These are phyloP conservation scores for Digitonthophagus gazella DNA, from an alignment of 2,888 invertebrate genomes.

Conservation along the genomic window DNA sequence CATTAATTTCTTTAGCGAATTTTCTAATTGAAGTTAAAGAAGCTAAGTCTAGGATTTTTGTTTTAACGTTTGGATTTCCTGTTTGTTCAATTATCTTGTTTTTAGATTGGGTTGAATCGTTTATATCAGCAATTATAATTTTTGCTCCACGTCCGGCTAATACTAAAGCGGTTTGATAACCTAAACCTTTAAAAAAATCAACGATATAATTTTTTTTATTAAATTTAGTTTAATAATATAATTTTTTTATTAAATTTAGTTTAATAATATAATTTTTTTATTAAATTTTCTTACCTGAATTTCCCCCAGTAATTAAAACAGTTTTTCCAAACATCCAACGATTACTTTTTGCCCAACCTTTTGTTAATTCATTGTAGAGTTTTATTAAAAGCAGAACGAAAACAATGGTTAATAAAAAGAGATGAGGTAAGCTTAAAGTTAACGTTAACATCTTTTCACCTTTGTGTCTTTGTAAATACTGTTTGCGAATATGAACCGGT, in stretches of 20 bases:
- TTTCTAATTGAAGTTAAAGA: constrained; percentile 56
- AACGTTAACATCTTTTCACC: too few species aligned
- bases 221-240: too few species aligned
- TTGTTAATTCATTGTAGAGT: not conserved
- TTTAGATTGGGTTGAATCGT: constrained; percentile 38
- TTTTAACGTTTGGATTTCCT: constrained; percentile 43
- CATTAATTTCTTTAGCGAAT: constrained; percentile 61
- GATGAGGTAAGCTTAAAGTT: not conserved
- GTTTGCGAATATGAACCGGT: too few species aligned
- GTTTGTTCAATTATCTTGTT: constrained; percentile 43
- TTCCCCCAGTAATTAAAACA: not conserved
- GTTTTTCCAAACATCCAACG: not conserved
- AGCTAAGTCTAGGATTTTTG: constrained; percentile 54
- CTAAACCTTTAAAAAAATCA: constrained; percentile 47
- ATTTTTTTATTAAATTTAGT: too few species aligned
- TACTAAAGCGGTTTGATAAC: constrained; percentile 49
- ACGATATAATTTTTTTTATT: too few species aligned
- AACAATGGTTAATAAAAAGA: not conserved
- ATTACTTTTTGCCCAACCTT: not conserved
- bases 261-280: too few species aligned
- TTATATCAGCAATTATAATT: constrained; percentile 57
- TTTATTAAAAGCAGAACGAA: not conserved
- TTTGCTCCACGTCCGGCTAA: constrained; percentile 54
- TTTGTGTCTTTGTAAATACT: too few species aligned
- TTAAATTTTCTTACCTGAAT: not conserved